Evolutionary conservation across 1,140 invertebrate species (phyloP).

Genomic region (Anagrus nilaparvatae): DNA sequence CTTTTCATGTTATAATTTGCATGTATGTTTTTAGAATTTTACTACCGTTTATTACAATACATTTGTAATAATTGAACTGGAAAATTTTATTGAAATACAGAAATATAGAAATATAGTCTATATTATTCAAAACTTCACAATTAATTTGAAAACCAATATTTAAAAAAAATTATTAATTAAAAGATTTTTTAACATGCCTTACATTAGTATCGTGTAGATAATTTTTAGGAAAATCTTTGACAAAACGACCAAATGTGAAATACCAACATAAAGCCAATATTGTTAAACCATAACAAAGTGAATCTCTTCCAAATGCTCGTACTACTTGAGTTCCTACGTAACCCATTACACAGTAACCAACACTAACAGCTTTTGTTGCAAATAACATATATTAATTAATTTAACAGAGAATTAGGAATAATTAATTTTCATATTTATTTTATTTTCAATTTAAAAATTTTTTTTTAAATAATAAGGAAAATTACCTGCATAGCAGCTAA

Average conservation of each 20-base stretch:
- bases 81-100: too few species aligned
- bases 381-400: conserved; percentile 4
- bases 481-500: conserved; percentile 48
- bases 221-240: conserved; percentile 48
- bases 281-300: conserved; percentile 50
- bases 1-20: too few species aligned
- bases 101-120: too few species aligned
- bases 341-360: conserved; percentile 47
- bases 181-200: conserved; percentile 21
- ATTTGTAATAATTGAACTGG: too few species aligned
- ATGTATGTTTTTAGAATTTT: too few species aligned
- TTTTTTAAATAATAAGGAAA: too few species aligned
- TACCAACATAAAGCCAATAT: conserved; percentile 53
- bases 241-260: conserved; percentile 55
- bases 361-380: conserved; percentile 46
- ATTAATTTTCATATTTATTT: conserved; percentile 6
- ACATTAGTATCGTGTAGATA: conserved; percentile 41
- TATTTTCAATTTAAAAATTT: neutral
- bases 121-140: too few species aligned
- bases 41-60: too few species aligned
- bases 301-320: conserved; percentile 43
- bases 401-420: neutral
- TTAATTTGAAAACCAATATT: too few species aligned
- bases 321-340: conserved; percentile 46
- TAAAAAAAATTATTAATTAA: too few species aligned